Percentiles rank a stretch among this genome's conserved stretches.
These are phyloP conservation scores for Orthonychiurus folsomi DNA, from an alignment of 2,888 invertebrate genomes.

Conservation along the genomic window DNA sequence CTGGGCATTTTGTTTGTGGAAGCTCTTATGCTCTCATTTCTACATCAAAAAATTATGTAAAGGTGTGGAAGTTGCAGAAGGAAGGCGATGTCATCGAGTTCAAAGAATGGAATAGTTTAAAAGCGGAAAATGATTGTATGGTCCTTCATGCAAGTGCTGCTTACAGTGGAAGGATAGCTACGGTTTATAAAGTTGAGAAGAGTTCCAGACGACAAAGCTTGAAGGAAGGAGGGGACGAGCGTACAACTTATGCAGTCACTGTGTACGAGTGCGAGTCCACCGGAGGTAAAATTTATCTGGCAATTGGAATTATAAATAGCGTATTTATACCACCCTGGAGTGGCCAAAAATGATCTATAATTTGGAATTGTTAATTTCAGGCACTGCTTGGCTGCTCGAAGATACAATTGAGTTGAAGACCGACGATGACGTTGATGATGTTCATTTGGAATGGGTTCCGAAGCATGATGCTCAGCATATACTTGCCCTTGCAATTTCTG, in stretches of 20 bases:
- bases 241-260: slow-evolving; percentile 54
- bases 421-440: slow-evolving; percentile 44
- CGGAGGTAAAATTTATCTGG: slow-evolving; percentile 60
- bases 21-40: slow-evolving; percentile 38
- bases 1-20: slow-evolving; percentile 40
- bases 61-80: slow-evolving; percentile 37
- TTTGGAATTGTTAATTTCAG: slow-evolving; percentile 40
- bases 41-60: slow-evolving; percentile 36
- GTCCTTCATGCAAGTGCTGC: slow-evolving; percentile 91
- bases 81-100: slow-evolving; percentile 17
- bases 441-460: slow-evolving; percentile 97
- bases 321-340: slow-evolving; percentile 1
- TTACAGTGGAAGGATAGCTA: slow-evolving; percentile 93
- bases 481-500: slow-evolving; percentile 89
- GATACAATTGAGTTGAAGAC: slow-evolving; percentile 87
- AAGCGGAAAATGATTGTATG: slow-evolving; percentile 30
- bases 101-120: slow-evolving; percentile 37
- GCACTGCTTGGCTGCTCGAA: slow-evolving; percentile 77
- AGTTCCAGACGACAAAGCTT: slow-evolving; percentile 34
- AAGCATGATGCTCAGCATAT: slow-evolving; percentile 98
- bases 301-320: slow-evolving; percentile 7
- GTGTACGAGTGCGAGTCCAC: slow-evolving; percentile 99
- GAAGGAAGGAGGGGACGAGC: slow-evolving; percentile 14
- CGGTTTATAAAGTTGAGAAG: slow-evolving; percentile 86
- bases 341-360: too few species aligned